Base-by-base conservation (phyloP, 2,113 vertebrate species). In the Cromileptes altivelis region DNA sequence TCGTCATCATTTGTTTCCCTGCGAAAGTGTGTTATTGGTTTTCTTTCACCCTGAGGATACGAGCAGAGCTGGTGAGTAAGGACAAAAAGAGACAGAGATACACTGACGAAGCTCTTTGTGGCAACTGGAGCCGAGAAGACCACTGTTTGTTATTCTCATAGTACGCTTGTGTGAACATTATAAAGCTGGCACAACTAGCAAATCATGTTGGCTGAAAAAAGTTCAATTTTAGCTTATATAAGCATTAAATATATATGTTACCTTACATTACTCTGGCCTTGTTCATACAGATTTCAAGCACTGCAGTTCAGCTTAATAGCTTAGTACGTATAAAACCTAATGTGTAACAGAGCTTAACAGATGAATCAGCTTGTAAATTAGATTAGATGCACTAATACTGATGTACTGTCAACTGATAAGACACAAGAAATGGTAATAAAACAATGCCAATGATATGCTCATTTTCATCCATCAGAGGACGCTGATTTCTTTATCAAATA, bases 1-100 rank as follows among this genome's bases (percentile, higher is more conserved):
- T 42, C 30, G 64, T 65, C 71, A 47, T 70, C 40, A 60, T 75
- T 84, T 73, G 85, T 58, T 78, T 70, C 14, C 55, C 78, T 62
- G 47, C 9, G 8, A 67, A 64, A 40, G 63, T 52, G 73, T 50
- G 25, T 72, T 75, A 77, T 80, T 83, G 80, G 71, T 30, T 75
- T 71, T 63, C 45, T 23, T 21, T 23, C 30, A 6, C 72, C 49
- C 52, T 0, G 56, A 82, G 78, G 78, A 75, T 11, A 1, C 5
- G 12, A 55, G 62, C 27, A 3, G 53, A 73, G 56, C 27, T 25
- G 61, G 33, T 56, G 87, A 63, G 68, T 79, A 30, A 65, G 58
- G 63, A 76, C 18, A 72, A 73, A 79, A 45, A 52, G 37, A 65
- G 21, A 45, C 75, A 30, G 18, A 69, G 69, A 70, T 23, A 7